Conservation (phyloP, 2,113 vertebrate genomes). For the Dolichallabes microphthalmus region DNA sequence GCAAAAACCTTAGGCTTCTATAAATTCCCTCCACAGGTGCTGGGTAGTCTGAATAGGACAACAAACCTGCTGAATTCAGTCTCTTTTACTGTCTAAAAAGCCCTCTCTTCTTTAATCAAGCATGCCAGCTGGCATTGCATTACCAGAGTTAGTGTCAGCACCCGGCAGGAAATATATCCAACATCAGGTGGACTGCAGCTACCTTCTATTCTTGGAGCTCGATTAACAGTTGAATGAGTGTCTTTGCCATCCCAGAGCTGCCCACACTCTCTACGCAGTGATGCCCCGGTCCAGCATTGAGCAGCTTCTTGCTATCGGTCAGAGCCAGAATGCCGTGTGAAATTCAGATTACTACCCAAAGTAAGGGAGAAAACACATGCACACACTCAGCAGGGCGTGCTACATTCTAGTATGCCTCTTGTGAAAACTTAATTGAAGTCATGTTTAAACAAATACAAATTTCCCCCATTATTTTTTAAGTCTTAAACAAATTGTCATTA, state of each 20-base stretch:
- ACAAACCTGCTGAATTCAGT: slow-evolving; percentile 54
- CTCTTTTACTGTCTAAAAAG: slow-evolving; percentile 59
- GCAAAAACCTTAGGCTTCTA: slow-evolving; percentile 53
- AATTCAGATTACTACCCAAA: slow-evolving; percentile 73
- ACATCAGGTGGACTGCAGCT: slow-evolving; percentile 63
- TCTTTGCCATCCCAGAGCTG: slow-evolving; percentile 63
- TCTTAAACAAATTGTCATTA: slow-evolving; percentile 63
- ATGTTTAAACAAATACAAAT: slow-evolving; percentile 60
- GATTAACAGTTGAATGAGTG: slow-evolving; percentile 72
- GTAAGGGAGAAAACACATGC: slow-evolving; percentile 58
- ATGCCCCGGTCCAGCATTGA: slow-evolving; percentile 67
- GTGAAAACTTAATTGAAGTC: slow-evolving; percentile 58
- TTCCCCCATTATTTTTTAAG: slow-evolving; percentile 37
- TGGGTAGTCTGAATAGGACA: slow-evolving; percentile 54
- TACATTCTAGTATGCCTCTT: slow-evolving; percentile 32
- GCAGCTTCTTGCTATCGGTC: slow-evolving; percentile 73
- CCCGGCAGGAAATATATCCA: slow-evolving; percentile 47
- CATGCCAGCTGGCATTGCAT: slow-evolving; percentile 41
- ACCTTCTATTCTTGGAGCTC: slow-evolving; percentile 58
- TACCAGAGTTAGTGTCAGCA: slow-evolving; percentile 65
- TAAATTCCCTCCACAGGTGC: slow-evolving; percentile 56
- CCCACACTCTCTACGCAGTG: slow-evolving; percentile 63
- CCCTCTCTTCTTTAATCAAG: slow-evolving; percentile 31
- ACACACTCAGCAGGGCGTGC: slow-evolving; percentile 13
- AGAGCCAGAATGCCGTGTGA: slow-evolving; percentile 74